Percentiles rank a stretch among this genome's conserved stretches.
Conservation (phyloP, 2,888 invertebrate species). For the Ditula angustiorana region DNA sequence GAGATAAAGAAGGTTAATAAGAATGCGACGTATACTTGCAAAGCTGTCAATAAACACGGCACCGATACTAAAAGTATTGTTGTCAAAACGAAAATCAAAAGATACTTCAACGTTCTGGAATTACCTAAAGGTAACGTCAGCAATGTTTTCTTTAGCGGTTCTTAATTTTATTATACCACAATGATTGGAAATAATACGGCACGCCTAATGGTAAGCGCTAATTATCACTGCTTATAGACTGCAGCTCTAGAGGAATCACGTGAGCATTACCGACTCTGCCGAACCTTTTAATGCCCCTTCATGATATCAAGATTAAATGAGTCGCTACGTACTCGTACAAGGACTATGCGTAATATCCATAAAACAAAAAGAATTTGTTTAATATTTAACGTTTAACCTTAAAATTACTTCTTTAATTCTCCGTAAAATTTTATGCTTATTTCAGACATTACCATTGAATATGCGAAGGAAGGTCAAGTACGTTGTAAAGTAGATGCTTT, state of each 20-base stretch:
- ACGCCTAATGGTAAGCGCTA: too few relatives aligned
- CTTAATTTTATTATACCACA: too few relatives aligned
- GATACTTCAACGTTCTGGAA: conserved; percentile 48
- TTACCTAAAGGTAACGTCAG: conserved; percentile 49
- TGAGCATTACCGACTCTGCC: too few relatives aligned
- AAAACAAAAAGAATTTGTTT: neutral
- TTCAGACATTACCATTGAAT: conserved; percentile 53
- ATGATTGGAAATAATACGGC: neutral
- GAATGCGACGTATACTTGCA: conserved; percentile 57
- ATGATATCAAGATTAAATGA: too few relatives aligned
- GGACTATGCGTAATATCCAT: neutral
- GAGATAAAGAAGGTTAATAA: conserved; percentile 50
- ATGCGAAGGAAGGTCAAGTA: conserved; percentile 47
- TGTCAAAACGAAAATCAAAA: conserved; percentile 46
- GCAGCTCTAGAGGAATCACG: too few relatives aligned
- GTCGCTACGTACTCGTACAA: too few relatives aligned
- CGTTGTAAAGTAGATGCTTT: conserved; percentile 53
- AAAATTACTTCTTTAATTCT: neutral
- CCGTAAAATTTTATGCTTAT: conserved; percentile 6
- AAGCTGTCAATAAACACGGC: conserved; percentile 55
- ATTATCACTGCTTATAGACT: too few relatives aligned
- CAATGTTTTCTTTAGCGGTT: too few relatives aligned
- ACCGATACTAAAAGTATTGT: conserved; percentile 40
- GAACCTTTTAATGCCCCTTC: too few relatives aligned
- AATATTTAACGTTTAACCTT: neutral